A percentile compares a stretch with the other conserved stretches of the same genome.
Conservation (phyloP, 2,113 vertebrate species). For the Cryptotis parvus region DNA sequence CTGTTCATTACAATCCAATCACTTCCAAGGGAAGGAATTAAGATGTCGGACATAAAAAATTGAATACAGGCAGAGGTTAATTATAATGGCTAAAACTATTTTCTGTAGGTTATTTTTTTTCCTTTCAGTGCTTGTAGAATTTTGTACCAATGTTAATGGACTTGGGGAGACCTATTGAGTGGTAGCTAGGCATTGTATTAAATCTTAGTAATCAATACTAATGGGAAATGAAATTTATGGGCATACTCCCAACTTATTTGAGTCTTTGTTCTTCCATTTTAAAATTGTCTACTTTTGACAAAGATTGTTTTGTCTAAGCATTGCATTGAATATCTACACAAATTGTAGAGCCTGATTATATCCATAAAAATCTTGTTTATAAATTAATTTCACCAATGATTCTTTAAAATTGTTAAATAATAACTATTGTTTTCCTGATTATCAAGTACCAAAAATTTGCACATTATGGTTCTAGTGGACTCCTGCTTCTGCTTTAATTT, state of each 20-base stretch:
- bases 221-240: slow-evolving; percentile 39
- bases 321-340: neutral
- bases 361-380: neutral
- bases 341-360: neutral
- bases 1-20: slow-evolving; percentile 44
- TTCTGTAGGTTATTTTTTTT: neutral
- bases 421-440: neutral
- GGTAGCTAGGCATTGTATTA: slow-evolving; percentile 9
- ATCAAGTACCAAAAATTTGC: neutral
- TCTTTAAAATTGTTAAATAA: neutral
- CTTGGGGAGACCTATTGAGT: neutral
- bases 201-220: slow-evolving; percentile 34
- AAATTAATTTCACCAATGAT: neutral
- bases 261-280: neutral
- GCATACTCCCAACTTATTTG: neutral
- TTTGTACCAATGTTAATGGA: slow-evolving; percentile 39
- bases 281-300: neutral
- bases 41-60: slow-evolving; percentile 10
- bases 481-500: neutral
- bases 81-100: slow-evolving; percentile 28
- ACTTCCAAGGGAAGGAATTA: slow-evolving; percentile 7
- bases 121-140: neutral
- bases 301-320: neutral
- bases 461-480: neutral
- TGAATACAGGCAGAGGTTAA: slow-evolving; percentile 41